Evolutionary conservation across 2,797 vertebrate genomes (phyloP).

Genomic region (Microchirus variegatus): DNA sequence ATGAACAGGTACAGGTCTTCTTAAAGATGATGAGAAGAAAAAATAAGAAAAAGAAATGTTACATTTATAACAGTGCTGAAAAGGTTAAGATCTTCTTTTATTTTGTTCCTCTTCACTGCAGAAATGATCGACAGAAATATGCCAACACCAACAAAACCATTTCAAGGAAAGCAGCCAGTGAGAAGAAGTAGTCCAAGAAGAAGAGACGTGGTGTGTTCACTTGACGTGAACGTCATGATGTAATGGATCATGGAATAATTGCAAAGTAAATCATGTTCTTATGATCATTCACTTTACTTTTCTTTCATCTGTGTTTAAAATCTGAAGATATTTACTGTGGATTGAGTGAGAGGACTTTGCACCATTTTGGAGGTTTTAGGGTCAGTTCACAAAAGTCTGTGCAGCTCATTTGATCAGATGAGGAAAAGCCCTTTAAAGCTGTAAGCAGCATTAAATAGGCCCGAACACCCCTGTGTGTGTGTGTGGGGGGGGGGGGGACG

Average conservation of each 20-base stretch:
- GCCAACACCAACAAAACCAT: conserved; percentile 80
- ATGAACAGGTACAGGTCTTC: conserved; percentile 79
- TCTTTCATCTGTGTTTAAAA: conserved; percentile 8
- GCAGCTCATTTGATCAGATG: background rate
- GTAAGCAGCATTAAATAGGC: no score
- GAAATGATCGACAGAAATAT: conserved; percentile 86
- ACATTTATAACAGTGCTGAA: background rate
- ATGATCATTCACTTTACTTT: conserved; percentile 13
- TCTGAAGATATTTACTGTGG: background rate
- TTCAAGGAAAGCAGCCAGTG: conserved; percentile 73
- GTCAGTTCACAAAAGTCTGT: background rate
- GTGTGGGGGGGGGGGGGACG: no score
- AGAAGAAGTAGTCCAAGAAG: conserved; percentile 68
- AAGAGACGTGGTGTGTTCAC: background rate
- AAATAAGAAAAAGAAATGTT: background rate
- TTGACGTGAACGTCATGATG: conserved; percentile 10
- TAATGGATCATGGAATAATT: conserved; percentile 26
- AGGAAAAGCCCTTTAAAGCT: background rate
- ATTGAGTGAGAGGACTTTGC: conserved; percentile 2
- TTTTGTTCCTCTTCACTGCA: conserved; percentile 46
- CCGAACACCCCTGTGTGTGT: no score
- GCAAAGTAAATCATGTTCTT: conserved; percentile 39
- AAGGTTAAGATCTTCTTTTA: background rate
- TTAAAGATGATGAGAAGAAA: background rate
- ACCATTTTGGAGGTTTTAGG: background rate